Evolutionary conservation across 2,797 vertebrate genomes (phyloP), one percentile per base, ranked within the genome.

Genomic region (Prunella strophiata): DNA sequence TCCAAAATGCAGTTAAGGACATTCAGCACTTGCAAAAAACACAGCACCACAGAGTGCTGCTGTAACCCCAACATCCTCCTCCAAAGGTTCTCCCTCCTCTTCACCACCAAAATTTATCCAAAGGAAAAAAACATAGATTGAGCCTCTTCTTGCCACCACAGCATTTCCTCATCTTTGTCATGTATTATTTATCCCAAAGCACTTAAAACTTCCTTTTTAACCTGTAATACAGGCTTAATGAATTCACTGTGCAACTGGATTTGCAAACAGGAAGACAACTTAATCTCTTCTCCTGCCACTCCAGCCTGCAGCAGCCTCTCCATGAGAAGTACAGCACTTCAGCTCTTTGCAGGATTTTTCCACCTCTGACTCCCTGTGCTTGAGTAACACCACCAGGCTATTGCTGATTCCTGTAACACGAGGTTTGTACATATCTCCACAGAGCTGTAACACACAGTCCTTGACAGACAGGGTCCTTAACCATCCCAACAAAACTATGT

Each of bases 161-260:
- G 42, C 59, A 58, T 74, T 79, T 66, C 40, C 43, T 77, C 52
- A 57, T 52, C 74, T 67, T 76, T 61, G n/a, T 45, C 48, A 19
- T 61, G 29, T 57, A 91, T 80, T 80, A 85, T 71, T 93, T 57
- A 91, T 57, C 19, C 66, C 0, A 2, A 76, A 45, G 78, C 61
- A 68, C 86, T 89, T 92, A 63, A 85, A 94, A 61, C 75, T 83
- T 93, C 55, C 54, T 62, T 91, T 82, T 80, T 63, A 92, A 85
- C 68, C 65, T 79, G 51, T n/a, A 82, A 63, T 14, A 76, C 19
- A 34, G 58, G 7, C 45, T 45, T 87, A 89, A 73, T n/a, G 50
- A 93, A 91, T 89, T 40, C 57, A 74, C 52, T 23, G 42, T n/a
- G 75, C 65, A 45, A 73, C 20, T 16, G 16, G 50, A 32, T 55